A percentile compares a stretch with the other conserved stretches of the same genome.
Conservation (phyloP, 1,140 invertebrate species). For the Ooceraea biroi region DNA sequence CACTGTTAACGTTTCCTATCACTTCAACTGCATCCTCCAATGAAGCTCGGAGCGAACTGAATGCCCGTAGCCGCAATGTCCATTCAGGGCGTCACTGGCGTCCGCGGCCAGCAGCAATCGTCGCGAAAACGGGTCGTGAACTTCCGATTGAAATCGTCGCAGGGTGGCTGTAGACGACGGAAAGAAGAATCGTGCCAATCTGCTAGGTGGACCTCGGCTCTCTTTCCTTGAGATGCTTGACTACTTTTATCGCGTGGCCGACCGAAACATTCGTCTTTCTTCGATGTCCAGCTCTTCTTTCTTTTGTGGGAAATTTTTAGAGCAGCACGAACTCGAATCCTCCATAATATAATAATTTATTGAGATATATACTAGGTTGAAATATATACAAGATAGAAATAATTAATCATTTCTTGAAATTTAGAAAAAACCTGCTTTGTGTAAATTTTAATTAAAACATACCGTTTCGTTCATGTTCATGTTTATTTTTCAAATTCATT, state of each 20-base stretch:
- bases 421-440: constrained; percentile 3
- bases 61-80: constrained; percentile 13
- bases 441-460: constrained; percentile 26
- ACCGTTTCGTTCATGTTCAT: not conserved
- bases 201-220: constrained; percentile 44
- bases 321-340: no score
- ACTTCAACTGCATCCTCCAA: not conserved
- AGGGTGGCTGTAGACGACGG: constrained; percentile 35
- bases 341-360: no score
- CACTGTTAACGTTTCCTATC: constrained; percentile 40
- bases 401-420: not conserved
- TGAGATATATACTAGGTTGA: not conserved
- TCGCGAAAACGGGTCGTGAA: constrained; percentile 49
- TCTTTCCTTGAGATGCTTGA: constrained; percentile 28
- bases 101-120: constrained; percentile 17
- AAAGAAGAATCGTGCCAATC: constrained; percentile 53
- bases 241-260: constrained; percentile 11
- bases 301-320: constrained; percentile 8
- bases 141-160: constrained; percentile 52
- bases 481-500: constrained; percentile 10
- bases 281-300: not conserved
- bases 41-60: constrained; percentile 27
- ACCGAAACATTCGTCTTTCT: constrained; percentile 28
- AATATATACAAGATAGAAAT: not conserved
- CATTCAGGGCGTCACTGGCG: constrained; percentile 8